Evolutionary conservation across 53 echinoderm and acorn worm species (phyloP), one percentile per base, ranked within the genome.

Genomic region (Temnopleurus reevesii): DNA sequence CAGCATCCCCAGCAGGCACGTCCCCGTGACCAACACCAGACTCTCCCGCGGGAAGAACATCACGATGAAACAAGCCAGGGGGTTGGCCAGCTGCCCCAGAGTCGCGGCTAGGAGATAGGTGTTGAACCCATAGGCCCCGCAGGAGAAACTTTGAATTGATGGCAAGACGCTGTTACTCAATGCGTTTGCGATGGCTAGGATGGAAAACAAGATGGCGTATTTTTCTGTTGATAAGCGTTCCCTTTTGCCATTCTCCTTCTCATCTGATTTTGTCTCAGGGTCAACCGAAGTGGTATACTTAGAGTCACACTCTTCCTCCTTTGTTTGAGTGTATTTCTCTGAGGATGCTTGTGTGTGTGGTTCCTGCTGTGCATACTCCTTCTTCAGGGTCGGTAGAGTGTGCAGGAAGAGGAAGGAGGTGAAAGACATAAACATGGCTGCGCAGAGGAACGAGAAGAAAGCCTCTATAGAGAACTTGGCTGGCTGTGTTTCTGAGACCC

Each of bases 71-170:
- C 94, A 95, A 35, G 93, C 95, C 1, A 93, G 31, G 25, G 98
- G 98, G 54, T 94, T 94, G 46, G 92, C 94, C 10, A 98, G 93
- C 34, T 98, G 92, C 5, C 92, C 91, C 26, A 98, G 89, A 0
- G 98, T 94, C 0, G 95, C 94, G 29, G 95, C 95, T 5, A 94
- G 91, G 2, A 96, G 93, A 90, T 96, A 98, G 12, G 98, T 91
- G 4, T 92, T 86, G 30, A 94, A 83, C 4, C 96, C 93, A 47
- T 98, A 98, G 15, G 96, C 93, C 0, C 92, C 95, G 8, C 93
- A 91, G 15, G 98, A 98, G 61, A 93, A 98, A 35, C 94, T 94
- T 86, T 96, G 96, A 43, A 98, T 92, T 45, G 98, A 96, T 2
- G 98, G 96, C 47, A 98, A 91, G 21, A 94, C 83, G 17, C 96